Evolutionary conservation across 2,113 vertebrate species (phyloP).

Genomic region (Larimichthys crocea): DNA sequence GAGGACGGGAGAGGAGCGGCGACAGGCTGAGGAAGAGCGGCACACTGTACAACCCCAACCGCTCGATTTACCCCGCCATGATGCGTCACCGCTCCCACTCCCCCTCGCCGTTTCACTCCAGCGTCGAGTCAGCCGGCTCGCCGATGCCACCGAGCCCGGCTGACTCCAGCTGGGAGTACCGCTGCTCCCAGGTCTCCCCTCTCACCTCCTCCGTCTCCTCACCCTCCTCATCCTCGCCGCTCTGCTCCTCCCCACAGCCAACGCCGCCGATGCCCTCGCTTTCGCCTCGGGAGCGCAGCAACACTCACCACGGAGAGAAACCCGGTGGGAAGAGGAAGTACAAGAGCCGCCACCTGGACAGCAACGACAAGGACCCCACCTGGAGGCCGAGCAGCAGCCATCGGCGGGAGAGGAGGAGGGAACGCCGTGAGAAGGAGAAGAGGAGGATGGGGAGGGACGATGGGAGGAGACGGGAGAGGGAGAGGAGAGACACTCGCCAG

Average conservation of each 20-base stretch:
- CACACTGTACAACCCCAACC: constrained; percentile 59
- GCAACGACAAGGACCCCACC: constrained; percentile 42
- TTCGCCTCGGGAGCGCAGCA: not conserved
- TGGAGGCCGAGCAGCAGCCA: constrained; percentile 49
- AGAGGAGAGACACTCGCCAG: not conserved
- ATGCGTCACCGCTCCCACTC: constrained; percentile 39
- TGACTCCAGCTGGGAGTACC: constrained; percentile 43
- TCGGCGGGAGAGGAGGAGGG: not conserved
- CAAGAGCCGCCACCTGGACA: constrained; percentile 80
- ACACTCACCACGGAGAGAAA: constrained; percentile 55
- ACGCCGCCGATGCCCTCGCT: not conserved
- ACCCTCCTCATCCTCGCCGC: constrained; percentile 1
- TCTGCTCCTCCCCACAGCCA: constrained; percentile 17
- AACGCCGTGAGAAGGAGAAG: not conserved
- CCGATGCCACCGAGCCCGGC: constrained; percentile 28
- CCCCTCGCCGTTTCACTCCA: constrained; percentile 43
- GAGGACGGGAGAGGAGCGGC: not conserved
- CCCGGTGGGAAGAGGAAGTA: constrained; percentile 79
- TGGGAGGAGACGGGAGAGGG: constrained; percentile 16
- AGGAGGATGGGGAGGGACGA: constrained; percentile 6
- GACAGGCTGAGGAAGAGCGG: constrained; percentile 37
- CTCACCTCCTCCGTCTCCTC: constrained; percentile 50
- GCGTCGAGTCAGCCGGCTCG: constrained; percentile 30
- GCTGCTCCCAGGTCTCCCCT: constrained; percentile 31
- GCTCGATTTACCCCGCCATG: constrained; percentile 66